phyloP scores from a whole-genome alignment of 92 coral and sea anemone genomes.

The Siderastrea radians region DNA sequence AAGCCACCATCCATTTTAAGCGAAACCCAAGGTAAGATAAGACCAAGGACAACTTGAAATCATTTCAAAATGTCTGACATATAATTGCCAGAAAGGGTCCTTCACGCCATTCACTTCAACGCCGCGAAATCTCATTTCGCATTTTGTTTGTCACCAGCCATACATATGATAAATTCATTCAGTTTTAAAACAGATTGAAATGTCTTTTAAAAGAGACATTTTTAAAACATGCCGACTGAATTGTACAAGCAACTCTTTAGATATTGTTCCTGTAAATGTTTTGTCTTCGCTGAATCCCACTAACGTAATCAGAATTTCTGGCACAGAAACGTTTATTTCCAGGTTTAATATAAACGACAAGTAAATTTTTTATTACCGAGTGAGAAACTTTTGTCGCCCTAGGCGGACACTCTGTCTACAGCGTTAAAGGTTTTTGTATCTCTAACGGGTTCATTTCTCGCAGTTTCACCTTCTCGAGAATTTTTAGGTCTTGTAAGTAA shows the following conservation, averaged over 20 bases:
- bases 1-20: slow-evolving; percentile 2
- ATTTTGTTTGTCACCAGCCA: slow-evolving; percentile 12
- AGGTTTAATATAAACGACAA: background rate
- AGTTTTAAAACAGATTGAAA: background rate
- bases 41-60: background rate
- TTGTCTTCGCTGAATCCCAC: background rate
- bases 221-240: background rate
- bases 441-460: background rate
- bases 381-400: background rate
- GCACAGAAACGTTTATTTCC: background rate
- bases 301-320: background rate
- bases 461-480: background rate
- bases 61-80: background rate
- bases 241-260: background rate
- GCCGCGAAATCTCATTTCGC: slow-evolving; percentile 9
- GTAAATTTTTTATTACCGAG: background rate
- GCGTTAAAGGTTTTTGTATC: too few relatives aligned
- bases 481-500: background rate
- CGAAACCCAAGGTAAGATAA: slow-evolving; percentile 17
- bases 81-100: background rate
- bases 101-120: background rate
- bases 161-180: slow-evolving; percentile 15
- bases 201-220: background rate
- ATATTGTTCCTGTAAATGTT: background rate
- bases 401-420: too few relatives aligned